Conservation (phyloP, 2,113 vertebrate genomes). For the Aegithalos caudatus region DNA sequence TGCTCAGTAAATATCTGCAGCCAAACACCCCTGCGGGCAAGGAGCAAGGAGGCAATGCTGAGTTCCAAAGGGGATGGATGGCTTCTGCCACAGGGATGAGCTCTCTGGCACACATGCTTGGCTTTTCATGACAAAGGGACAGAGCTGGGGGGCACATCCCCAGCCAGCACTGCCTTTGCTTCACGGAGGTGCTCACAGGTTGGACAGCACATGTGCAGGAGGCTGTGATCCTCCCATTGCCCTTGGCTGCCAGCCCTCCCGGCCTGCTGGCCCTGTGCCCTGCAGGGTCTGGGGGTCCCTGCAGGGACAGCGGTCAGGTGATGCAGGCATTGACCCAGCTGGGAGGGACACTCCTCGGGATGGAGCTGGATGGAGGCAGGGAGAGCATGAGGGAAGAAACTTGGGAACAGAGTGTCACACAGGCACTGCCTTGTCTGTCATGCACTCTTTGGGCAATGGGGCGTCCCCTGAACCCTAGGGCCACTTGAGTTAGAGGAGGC, state of each 20-base stretch:
- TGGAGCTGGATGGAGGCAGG: not conserved
- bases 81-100: not conserved
- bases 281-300: not conserved
- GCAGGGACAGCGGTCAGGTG: accelerated
- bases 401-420: accelerated
- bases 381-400: not conserved
- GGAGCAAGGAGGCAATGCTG: not conserved
- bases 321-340: not conserved
- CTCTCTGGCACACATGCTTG: not conserved
- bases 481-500: not conserved
- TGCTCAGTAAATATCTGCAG: not conserved
- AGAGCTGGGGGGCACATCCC: not conserved
- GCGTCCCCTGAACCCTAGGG: not conserved
- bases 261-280: not conserved
- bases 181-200: not conserved
- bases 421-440: not conserved
- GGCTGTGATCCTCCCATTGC: not conserved
- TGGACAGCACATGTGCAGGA: not conserved
- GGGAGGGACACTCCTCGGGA: accelerated
- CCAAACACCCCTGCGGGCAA: not conserved
- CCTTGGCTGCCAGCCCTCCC: not conserved
- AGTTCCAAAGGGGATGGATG: not conserved
- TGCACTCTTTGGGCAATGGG: not conserved
- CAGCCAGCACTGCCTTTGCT: not conserved
- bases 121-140: not conserved